Evolutionary conservation across 2,888 invertebrate genomes (phyloP).

Genomic region (Ctenicera cuprea): DNA sequence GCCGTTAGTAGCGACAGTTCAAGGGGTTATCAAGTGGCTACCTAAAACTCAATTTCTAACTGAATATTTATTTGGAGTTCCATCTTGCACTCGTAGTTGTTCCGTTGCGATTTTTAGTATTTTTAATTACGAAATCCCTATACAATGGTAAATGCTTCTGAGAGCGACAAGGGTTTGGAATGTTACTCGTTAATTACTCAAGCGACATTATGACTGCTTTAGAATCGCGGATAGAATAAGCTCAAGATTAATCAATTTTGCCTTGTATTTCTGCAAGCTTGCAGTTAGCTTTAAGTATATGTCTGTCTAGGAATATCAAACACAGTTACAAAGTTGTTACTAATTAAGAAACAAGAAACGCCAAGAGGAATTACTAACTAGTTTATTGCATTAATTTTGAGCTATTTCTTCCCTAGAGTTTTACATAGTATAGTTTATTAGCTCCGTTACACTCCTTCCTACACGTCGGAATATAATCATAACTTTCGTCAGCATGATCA

Average conservation of each 20-base stretch:
- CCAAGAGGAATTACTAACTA: no score
- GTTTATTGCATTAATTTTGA: no score
- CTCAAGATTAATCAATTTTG: slow-evolving; percentile 21
- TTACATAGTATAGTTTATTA: not conserved
- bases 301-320: not conserved
- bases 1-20: slow-evolving; percentile 11
- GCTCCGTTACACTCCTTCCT: not conserved
- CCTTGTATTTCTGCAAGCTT: not conserved
- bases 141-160: slow-evolving; percentile 7
- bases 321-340: not conserved
- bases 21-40: slow-evolving; percentile 27
- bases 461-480: not conserved
- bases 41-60: slow-evolving; percentile 23
- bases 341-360: not conserved
- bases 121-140: not conserved
- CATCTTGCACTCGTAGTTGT: not conserved
- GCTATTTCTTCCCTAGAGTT: no score
- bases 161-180: not conserved
- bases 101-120: not conserved
- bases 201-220: slow-evolving; percentile 15
- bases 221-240: slow-evolving; percentile 17
- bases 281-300: slow-evolving; percentile 8
- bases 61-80: slow-evolving; percentile 7
- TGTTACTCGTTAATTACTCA: slow-evolving; percentile 13
- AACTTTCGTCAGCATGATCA: no score